Evolutionary conservation across 2,888 invertebrate genomes (phyloP).

Genomic region (Torymus tubicola): DNA sequence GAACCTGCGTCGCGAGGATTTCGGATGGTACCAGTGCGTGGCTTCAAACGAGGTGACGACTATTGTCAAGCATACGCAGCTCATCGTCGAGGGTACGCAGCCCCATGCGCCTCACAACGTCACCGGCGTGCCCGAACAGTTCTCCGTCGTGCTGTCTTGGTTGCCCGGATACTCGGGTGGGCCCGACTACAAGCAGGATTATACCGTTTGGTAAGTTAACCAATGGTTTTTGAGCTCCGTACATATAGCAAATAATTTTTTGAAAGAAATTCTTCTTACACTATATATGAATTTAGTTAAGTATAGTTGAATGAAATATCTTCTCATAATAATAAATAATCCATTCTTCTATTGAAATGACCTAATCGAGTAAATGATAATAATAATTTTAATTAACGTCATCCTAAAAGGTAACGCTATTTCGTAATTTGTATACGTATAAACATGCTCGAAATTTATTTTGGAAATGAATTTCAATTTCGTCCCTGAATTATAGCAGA

Average conservation of each 20-base stretch:
- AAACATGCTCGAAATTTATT: too few relatives aligned
- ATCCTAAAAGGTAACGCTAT: too few relatives aligned
- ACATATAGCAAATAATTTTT: too few relatives aligned
- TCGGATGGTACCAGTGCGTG: constrained; percentile 97
- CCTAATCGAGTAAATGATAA: too few relatives aligned
- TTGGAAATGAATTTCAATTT: too few relatives aligned
- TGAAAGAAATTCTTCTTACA: too few relatives aligned
- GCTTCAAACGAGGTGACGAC: constrained; percentile 97
- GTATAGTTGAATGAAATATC: too few relatives aligned
- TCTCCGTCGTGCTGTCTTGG: constrained; percentile 94
- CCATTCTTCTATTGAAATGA: too few relatives aligned
- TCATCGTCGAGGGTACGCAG: constrained; percentile 95
- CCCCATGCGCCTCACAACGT: constrained; percentile 98
- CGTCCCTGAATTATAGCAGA: constrained; percentile 7
- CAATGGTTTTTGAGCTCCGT: background rate
- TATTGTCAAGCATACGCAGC: constrained; percentile 92
- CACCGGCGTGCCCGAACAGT: constrained; percentile 91
- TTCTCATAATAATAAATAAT: too few relatives aligned
- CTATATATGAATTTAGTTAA: too few relatives aligned
- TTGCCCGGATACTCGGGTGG: constrained; percentile 97
- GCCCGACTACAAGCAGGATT: constrained; percentile 95
- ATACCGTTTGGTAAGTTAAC: constrained; percentile 87
- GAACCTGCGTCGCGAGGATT: constrained; percentile 90
- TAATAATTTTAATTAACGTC: too few relatives aligned
- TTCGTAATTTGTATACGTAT: too few relatives aligned